Percentiles rank a stretch among this genome's conserved stretches.
Conservation (phyloP, 2,113 vertebrate genomes). For the Myiopsitta monachus region DNA sequence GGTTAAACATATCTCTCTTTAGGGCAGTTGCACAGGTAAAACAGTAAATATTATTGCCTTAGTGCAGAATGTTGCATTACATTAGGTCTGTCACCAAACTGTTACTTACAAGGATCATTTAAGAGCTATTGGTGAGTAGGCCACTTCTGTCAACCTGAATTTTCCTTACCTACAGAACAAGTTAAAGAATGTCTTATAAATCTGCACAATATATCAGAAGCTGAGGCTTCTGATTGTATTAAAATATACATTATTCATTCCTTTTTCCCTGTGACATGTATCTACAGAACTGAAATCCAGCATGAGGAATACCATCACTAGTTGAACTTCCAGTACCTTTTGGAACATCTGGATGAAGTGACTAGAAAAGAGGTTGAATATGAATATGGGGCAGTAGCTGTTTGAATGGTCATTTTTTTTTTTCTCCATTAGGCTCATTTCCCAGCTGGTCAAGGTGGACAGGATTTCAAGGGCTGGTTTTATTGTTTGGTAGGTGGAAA, state of each 20-base stretch:
- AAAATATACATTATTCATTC: not conserved
- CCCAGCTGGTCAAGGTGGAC: not conserved
- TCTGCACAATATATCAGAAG: rapidly evolving
- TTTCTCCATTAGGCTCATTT: not conserved
- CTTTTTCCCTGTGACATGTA: not conserved
- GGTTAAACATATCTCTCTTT: not conserved
- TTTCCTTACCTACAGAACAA: not conserved
- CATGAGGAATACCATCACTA: not conserved
- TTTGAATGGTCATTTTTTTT: not conserved
- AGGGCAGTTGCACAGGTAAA: not conserved
- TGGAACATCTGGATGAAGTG: not conserved
- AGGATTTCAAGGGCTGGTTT: not conserved
- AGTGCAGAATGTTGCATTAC: not conserved
- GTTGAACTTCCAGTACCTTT: not conserved
- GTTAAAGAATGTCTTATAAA: not conserved
- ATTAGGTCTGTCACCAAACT: not conserved
- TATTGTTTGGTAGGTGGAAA: not conserved
- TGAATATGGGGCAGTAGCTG: not conserved
- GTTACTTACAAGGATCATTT: not conserved
- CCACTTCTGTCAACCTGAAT: not conserved
- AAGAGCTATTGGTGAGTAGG: not conserved
- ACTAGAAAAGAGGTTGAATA: not conserved
- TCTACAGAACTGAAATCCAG: not conserved
- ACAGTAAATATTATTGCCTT: not conserved
- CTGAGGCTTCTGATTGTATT: not conserved